Evolutionary conservation across 2,888 invertebrate species (phyloP).

Genomic region (Drosophila rellima): DNA sequence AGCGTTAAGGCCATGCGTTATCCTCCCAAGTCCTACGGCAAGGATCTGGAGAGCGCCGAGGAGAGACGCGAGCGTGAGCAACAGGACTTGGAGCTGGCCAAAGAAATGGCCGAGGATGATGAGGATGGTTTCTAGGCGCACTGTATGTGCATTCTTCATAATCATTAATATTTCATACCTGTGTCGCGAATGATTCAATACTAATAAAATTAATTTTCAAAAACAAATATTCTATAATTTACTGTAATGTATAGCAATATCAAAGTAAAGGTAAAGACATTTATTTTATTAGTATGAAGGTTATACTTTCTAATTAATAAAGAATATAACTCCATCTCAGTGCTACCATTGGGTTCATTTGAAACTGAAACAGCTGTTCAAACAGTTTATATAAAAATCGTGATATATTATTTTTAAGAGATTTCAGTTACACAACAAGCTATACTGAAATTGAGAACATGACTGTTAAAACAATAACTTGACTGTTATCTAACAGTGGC

Average conservation of each 20-base stretch:
- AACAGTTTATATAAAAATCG: too few relatives aligned
- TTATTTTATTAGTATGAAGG: too few relatives aligned
- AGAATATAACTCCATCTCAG: too few relatives aligned
- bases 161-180: constrained; percentile 45
- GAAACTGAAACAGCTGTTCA: too few relatives aligned
- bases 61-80: constrained; percentile 98
- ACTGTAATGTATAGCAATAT: too few relatives aligned
- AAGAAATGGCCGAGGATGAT: constrained; percentile 99
- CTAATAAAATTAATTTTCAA: constrained; percentile 47
- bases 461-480: neutral
- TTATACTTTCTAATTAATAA: too few relatives aligned
- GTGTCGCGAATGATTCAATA: constrained; percentile 45
- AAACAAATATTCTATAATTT: too few relatives aligned
- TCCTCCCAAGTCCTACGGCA: constrained; percentile 99
- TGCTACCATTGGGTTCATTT: too few relatives aligned
- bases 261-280: too few relatives aligned
- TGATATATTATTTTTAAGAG: too few relatives aligned
- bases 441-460: neutral
- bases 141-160: constrained; percentile 17
- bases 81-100: constrained; percentile 99
- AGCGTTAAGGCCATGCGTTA: constrained; percentile 99
- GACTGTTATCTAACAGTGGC: constrained; percentile 37
- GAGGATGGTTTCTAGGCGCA: constrained; percentile 92
- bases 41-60: constrained; percentile 98
- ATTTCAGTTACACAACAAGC: too few relatives aligned